Conservation (phyloP, 2,888 invertebrate genomes). For the Drosophila mettleri region DNA sequence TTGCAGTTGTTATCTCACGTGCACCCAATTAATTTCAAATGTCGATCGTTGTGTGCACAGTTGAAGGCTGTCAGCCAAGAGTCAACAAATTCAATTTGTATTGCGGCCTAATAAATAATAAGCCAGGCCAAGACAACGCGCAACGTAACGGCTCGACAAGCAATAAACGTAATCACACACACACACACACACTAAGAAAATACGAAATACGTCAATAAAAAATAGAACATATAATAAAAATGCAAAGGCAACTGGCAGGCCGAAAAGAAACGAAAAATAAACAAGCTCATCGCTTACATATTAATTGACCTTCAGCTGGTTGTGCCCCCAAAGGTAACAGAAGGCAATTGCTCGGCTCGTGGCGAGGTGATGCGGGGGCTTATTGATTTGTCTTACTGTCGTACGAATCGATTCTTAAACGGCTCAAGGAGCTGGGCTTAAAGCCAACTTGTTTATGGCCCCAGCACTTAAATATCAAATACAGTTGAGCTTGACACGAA, state of each 20-base stretch:
- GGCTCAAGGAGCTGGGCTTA: constrained; percentile 37
- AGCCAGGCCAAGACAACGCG: constrained; percentile 46
- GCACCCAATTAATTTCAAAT: constrained; percentile 60
- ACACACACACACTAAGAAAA: neutral
- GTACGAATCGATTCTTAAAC: constrained; percentile 53
- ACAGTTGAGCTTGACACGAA: neutral
- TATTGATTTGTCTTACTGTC: constrained; percentile 63
- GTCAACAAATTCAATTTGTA: constrained; percentile 76
- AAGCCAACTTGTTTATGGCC: constrained; percentile 43
- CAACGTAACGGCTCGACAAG: constrained; percentile 30
- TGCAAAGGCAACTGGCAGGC: constrained; percentile 47
- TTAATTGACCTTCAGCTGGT: constrained; percentile 70
- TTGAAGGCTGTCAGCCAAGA: constrained; percentile 22
- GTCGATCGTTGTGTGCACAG: constrained; percentile 33
- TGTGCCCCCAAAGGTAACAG: constrained; percentile 7
- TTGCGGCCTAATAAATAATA: constrained; percentile 73
- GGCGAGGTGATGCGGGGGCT: constrained; percentile 10
- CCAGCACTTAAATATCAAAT: constrained; percentile 18
- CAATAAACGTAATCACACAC: constrained; percentile 38
- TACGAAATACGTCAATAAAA: constrained; percentile 55
- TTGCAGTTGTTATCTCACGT: constrained; percentile 44
- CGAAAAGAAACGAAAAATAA: constrained; percentile 19
- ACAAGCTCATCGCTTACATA: constrained; percentile 56
- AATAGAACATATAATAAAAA: constrained; percentile 54
- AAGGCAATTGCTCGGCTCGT: constrained; percentile 2